Base-by-base conservation (phyloP, 2,888 invertebrate species). In the Dolomedes plantarius region DNA sequence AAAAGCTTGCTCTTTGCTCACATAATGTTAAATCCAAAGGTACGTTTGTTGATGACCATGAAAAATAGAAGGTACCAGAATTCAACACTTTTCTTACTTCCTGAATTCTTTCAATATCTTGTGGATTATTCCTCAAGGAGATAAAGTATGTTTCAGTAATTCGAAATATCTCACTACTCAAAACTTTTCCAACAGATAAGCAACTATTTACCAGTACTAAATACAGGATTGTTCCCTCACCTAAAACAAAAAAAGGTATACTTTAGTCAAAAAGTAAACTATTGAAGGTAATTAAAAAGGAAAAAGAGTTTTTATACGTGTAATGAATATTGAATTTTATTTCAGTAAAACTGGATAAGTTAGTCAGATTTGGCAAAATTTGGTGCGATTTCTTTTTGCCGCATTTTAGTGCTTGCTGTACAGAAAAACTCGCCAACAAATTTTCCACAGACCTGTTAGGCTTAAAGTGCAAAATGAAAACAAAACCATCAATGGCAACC, bases 41-140 rank as follows among this genome's bases (percentile, higher is more conserved):
- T 1, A 89, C 88, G 88, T 92, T 90, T 69, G 93, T 93, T 88
- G 91, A 88, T 62, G 94, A 94, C 95, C 96, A 96, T 0, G 98
- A 96, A 92, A 99, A 99, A 91, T 99, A 99, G 92, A 99, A 99
- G 46, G 98, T 98, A 13, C 99, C 99, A n/a, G 98, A 98, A 91
- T 97, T 98, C 2, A 99, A 93, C 77, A 99, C 93, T 76, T 89
- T 88, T 23, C 88, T 81, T 3, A 92, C 91, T 89, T 92, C 92
- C 68, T 89, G 89, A 23, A 93, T 90, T 31, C 91, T 89, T 32
- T 92, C 92, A 67, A 92, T 91, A 88, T 92, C 92, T 23, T 89
- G 86, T 7, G 90, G 90, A 3, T 89, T 89, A 85, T 92, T 91
- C 74, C 90, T 90, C 87, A 98, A 92, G 0, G 98, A 97, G 11